Base-by-base conservation (phyloP, 2,888 invertebrate genomes). In the Melipona bicolor region DNA sequence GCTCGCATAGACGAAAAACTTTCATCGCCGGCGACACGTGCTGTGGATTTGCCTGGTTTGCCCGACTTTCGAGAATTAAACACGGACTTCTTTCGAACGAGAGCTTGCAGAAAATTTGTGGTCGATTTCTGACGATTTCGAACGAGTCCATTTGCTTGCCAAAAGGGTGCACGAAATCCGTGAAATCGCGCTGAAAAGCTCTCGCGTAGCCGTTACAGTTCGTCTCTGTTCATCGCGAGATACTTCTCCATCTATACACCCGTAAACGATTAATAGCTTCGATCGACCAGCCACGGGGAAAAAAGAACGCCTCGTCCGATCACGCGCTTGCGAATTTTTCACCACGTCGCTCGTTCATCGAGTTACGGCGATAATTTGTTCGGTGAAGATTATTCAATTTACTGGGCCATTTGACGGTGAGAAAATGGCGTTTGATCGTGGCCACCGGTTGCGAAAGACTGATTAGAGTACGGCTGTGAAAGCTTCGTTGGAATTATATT, bases 241-340 rank as follows among this genome's bases (percentile, higher is more conserved):
- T 67, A 65, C 70, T 56, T 85, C 72, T 56, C 86, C 75, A 86
- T 86, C 85, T 84, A 84, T 81, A 82, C 79, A 78, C 67, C 74
- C 64, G 79, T 85, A 87, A 87, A 87, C 87, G 87, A 87, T 87
- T 87, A 85, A 87, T 85, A 84, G 79, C 79, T 65, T 74, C 70
- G 36, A 50, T 32, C 75, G 65, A 61, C 67, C 43, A 79, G 65
- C 64, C 61, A 27, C 24, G 24, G 36, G 32, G 21, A 15, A 32
- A 24, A 65, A 84, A 78, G 65, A 71, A 9, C 21, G 24, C 1
- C 81, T 84, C 77, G 72, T 59, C 65, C 54, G 15, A 19, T 15
- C 61, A 32, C 36, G 52, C 19, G 15, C 19, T 17, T 21, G 24
- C 32, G 59, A 65, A 74, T 74, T 74, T 74, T 74, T 65, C 13